Conservation (phyloP, 2,113 vertebrate species). For the Pristiophorus japonicus region DNA sequence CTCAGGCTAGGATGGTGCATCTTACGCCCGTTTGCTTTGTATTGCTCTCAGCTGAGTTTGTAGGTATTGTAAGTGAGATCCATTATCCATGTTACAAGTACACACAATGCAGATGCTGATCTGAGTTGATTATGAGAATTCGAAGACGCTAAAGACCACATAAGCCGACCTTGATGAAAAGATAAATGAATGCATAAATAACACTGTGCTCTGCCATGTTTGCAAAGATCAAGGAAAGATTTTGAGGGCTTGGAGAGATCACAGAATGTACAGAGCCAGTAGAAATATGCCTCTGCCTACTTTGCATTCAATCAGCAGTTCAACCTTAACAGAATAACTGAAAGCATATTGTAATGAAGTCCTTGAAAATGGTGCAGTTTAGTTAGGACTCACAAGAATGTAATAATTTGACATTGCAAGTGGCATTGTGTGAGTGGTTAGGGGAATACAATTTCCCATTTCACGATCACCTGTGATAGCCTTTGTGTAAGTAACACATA, state of each 20-base stretch:
- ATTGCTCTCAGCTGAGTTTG: slow-evolving; percentile 68
- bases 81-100: slow-evolving; percentile 81
- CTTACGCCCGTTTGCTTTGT: slow-evolving; percentile 72
- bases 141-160: slow-evolving; percentile 80
- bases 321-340: slow-evolving; percentile 61
- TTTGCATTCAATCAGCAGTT: slow-evolving; percentile 65
- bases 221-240: slow-evolving; percentile 88
- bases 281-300: slow-evolving; percentile 65
- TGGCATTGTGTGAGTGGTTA: slow-evolving; percentile 24
- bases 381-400: slow-evolving; percentile 32
- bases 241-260: slow-evolving; percentile 85
- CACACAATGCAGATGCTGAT: slow-evolving; percentile 73
- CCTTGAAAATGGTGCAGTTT: slow-evolving; percentile 33
- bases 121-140: slow-evolving; percentile 71
- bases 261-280: slow-evolving; percentile 69
- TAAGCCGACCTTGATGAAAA: slow-evolving; percentile 84
- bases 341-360: slow-evolving; percentile 59
- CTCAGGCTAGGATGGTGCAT: slow-evolving; percentile 69
- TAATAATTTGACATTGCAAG: slow-evolving; percentile 36
- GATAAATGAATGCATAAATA: slow-evolving; percentile 88
- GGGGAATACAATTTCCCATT: slow-evolving; percentile 31
- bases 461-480: slow-evolving; percentile 19
- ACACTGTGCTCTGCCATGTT: slow-evolving; percentile 76
- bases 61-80: slow-evolving; percentile 76
- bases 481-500: slow-evolving; percentile 24